These are phyloP conservation scores for Aptenodytes patagonicus DNA, from an alignment of 2,113 vertebrate species.

Conservation along the genomic window DNA sequence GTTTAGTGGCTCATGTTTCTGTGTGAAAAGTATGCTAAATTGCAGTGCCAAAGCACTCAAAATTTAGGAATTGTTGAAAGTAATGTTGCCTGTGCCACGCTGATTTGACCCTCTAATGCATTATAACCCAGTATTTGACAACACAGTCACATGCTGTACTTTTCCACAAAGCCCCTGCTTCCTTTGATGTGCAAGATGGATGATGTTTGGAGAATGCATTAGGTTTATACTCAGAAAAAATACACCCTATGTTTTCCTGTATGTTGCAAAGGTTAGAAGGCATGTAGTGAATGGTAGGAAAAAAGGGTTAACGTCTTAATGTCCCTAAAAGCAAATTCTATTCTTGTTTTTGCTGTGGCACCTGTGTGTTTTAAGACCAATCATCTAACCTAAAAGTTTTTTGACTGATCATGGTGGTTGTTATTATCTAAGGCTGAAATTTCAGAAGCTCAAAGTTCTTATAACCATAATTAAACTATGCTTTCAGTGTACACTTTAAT, in stretches of 20 bases:
- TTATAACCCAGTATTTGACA: background rate
- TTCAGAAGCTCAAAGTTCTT: background rate
- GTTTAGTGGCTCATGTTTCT: background rate
- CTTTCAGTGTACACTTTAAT: background rate
- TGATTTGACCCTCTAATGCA: background rate
- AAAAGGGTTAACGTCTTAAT: background rate
- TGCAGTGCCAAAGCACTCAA: background rate
- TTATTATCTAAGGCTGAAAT: slow-evolving; percentile 19
- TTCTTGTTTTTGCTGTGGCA: background rate
- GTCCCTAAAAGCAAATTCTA: background rate
- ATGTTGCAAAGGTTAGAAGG: background rate
- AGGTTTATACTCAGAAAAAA: background rate
- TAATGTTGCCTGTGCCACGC: background rate
- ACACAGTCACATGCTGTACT: background rate
- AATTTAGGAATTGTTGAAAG: background rate
- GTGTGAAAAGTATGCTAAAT: background rate
- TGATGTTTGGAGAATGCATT: background rate
- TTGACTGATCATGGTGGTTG: background rate
- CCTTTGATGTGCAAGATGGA: background rate
- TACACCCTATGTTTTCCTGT: background rate
- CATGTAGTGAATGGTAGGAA: background rate
- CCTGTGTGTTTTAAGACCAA: background rate
- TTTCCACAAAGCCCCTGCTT: background rate
- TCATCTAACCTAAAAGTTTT: background rate
- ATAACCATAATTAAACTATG: background rate